Percentiles rank a stretch among this genome's conserved stretches.
phyloP scores from a whole-genome alignment of 2,113 vertebrate genomes.

The Scolopax mira region DNA sequence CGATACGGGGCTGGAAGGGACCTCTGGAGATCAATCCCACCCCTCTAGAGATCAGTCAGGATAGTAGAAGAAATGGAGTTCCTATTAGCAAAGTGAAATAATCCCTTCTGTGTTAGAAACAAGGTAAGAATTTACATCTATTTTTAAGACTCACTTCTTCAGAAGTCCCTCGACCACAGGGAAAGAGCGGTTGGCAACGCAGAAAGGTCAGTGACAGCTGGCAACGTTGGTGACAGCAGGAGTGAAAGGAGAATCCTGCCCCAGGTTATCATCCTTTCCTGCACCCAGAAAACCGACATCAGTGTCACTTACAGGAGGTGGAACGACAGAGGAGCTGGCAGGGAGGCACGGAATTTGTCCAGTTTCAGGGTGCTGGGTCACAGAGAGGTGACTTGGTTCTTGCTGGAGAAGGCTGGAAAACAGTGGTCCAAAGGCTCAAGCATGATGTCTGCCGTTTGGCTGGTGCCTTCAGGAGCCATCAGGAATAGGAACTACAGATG shows the following conservation, averaged over 20 bases:
- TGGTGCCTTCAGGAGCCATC: background rate
- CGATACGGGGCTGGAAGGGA: too few relatives aligned
- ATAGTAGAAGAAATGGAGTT: background rate
- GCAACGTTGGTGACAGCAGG: background rate
- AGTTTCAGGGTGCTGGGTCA: background rate
- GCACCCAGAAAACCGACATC: background rate
- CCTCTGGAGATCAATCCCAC: too few relatives aligned
- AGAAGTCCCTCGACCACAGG: background rate
- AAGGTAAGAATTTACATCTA: background rate
- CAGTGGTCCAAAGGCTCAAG: background rate
- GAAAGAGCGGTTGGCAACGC: background rate
- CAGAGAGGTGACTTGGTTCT: background rate
- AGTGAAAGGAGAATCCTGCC: background rate
- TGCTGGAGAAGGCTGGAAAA: background rate
- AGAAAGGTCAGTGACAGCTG: background rate
- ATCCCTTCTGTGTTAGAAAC: background rate
- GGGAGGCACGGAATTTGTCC: background rate
- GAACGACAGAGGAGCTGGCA: background rate
- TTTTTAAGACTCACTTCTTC: background rate
- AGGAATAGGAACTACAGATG: background rate
- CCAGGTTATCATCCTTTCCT: background rate
- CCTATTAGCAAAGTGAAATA: background rate
- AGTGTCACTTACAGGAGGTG: background rate
- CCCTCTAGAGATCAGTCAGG: too few relatives aligned
- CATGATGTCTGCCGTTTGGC: rapidly evolving